These are phyloP conservation scores for Micrasema longulum DNA, from an alignment of 1,140 invertebrate species.

Conservation along the genomic window DNA sequence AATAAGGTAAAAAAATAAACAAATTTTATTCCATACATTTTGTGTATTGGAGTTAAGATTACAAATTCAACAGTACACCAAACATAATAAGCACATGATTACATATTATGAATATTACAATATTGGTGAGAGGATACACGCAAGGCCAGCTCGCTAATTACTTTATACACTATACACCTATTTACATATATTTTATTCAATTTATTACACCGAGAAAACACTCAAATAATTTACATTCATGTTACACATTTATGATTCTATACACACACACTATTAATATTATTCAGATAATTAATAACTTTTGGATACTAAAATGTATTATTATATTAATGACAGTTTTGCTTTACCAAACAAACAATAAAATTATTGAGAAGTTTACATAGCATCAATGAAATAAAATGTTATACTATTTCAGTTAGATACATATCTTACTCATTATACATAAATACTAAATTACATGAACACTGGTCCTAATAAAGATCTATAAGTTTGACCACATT, in stretches of 20 bases:
- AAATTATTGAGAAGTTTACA: not conserved
- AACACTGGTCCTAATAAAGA: conserved; percentile 22
- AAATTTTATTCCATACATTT: conserved; percentile 37
- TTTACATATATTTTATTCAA: conserved; percentile 35
- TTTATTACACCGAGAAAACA: conserved; percentile 39
- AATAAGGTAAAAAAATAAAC: conserved; percentile 2
- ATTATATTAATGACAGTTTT: not conserved
- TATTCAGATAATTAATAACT: not conserved
- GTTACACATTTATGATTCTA: conserved; percentile 35
- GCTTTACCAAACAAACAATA: conserved; percentile 26
- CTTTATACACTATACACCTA: conserved; percentile 30
- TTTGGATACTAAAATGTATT: not conserved
- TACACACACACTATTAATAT: conserved; percentile 6
- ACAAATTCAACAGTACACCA: conserved; percentile 50
- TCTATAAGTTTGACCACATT: not conserved
- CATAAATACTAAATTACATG: conserved; percentile 24
- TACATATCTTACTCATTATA: conserved; percentile 4
- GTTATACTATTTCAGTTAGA: not conserved
- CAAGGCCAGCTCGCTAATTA: conserved; percentile 46
- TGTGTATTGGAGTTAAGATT: conserved; percentile 48
- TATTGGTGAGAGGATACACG: conserved; percentile 40
- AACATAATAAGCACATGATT: conserved; percentile 49
- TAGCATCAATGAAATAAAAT: not conserved
- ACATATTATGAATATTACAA: conserved; percentile 37
- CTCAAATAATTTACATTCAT: conserved; percentile 46